Evolutionary conservation across 2,888 invertebrate genomes (phyloP).

Genomic region (Drosophila peninsularis): DNA sequence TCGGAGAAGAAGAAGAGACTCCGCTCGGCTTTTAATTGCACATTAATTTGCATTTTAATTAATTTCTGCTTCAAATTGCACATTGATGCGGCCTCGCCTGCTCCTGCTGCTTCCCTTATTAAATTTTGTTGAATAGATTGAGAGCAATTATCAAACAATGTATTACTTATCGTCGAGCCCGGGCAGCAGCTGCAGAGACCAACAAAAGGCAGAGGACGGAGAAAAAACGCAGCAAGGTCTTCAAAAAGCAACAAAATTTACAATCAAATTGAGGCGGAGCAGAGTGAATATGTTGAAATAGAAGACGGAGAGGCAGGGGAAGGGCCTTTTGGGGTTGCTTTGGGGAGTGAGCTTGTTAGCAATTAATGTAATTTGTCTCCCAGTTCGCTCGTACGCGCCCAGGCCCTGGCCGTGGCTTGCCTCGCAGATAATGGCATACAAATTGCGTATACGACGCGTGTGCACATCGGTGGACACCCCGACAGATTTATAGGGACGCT

Average conservation of each 20-base stretch:
- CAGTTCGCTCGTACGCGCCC: neutral
- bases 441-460: constrained; percentile 71
- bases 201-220: constrained; percentile 28
- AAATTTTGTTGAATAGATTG: constrained; percentile 41
- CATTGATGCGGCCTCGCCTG: constrained; percentile 3
- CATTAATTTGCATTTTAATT: constrained; percentile 74
- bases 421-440: constrained; percentile 52
- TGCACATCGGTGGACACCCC: constrained; percentile 33
- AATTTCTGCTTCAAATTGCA: constrained; percentile 45
- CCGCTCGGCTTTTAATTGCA: constrained; percentile 57
- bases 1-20: constrained; percentile 12
- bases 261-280: constrained; percentile 61
- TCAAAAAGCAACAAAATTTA: constrained; percentile 46
- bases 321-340: constrained; percentile 5
- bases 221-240: constrained; percentile 17
- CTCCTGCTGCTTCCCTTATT: constrained; percentile 9
- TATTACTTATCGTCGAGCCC: constrained; percentile 23
- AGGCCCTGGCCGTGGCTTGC: neutral
- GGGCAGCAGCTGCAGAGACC: constrained; percentile 49
- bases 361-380: constrained; percentile 74
- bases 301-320: neutral
- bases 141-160: constrained; percentile 69
- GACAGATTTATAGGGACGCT: constrained; percentile 28
- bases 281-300: constrained; percentile 47
- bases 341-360: constrained; percentile 51